phyloP scores from a whole-genome alignment of 1,140 invertebrate species.

The Stegodyphus mimosarum region DNA sequence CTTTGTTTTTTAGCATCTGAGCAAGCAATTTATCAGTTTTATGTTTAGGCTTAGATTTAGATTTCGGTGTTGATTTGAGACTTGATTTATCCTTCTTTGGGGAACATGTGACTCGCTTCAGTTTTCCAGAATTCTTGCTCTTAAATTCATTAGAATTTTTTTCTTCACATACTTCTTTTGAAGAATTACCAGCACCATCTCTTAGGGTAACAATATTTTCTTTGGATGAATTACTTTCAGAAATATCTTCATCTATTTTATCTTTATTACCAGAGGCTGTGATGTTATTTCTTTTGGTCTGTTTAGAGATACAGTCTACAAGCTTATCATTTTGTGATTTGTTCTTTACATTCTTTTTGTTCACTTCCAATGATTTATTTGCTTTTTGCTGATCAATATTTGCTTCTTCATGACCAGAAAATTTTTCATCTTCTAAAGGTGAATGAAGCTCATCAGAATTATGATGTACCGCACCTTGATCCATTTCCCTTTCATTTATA shows the following conservation, averaged over 20 bases:
- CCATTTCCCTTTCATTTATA: too few relatives aligned
- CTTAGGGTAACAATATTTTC: background rate
- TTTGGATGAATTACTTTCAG: background rate
- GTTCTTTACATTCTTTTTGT: background rate
- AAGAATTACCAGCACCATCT: background rate
- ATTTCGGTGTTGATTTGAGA: background rate
- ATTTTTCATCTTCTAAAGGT: background rate
- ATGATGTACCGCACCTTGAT: too few relatives aligned
- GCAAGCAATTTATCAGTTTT: constrained; percentile 27
- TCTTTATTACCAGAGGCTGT: background rate
- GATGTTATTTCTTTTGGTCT: too few relatives aligned
- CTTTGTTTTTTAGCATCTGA: constrained; percentile 27
- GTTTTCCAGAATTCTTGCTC: too few relatives aligned
- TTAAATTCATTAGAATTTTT: background rate
- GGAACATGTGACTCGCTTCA: too few relatives aligned
- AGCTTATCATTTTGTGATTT: background rate
- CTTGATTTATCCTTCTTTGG: background rate
- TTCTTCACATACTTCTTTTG: background rate
- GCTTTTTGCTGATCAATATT: background rate
- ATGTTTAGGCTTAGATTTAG: background rate
- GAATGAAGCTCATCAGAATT: too few relatives aligned
- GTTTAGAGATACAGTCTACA: background rate
- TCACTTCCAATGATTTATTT: background rate
- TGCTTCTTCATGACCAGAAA: background rate
- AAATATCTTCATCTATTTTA: background rate